These are phyloP conservation scores for Sipha flava DNA, from an alignment of 1,140 invertebrate species.

Conservation along the genomic window DNA sequence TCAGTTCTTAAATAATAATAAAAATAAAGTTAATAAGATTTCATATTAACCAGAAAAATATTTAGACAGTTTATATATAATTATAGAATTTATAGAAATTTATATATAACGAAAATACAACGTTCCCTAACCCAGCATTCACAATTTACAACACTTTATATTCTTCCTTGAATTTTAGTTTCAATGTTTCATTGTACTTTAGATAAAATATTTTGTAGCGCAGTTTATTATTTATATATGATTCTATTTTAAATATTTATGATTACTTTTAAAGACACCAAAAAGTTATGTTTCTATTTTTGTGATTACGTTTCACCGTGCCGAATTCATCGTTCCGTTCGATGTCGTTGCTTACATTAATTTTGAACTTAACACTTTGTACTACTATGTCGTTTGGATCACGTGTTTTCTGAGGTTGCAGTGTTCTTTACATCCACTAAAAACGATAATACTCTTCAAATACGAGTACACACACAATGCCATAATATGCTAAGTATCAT, in stretches of 20 bases:
- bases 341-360: too few species aligned
- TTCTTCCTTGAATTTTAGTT: too few species aligned
- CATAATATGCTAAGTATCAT: too few species aligned
- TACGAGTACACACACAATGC: too few species aligned
- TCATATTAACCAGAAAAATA: neutral
- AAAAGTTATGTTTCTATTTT: neutral
- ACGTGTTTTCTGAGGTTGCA: too few species aligned
- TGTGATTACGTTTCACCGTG: neutral
- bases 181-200: too few species aligned
- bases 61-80: neutral
- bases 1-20: too few species aligned
- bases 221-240: neutral
- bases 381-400: neutral
- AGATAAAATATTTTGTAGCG: neutral
- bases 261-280: neutral
- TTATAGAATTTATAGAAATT: neutral
- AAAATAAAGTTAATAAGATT: neutral
- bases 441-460: too few species aligned
- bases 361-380: neutral
- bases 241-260: neutral
- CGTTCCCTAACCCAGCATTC: too few species aligned
- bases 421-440: too few species aligned
- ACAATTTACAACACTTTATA: too few species aligned
- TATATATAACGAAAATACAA: too few species aligned
- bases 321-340: neutral